These are phyloP conservation scores for Patella pellucida DNA, from an alignment of 2,888 invertebrate species.

Conservation along the genomic window DNA sequence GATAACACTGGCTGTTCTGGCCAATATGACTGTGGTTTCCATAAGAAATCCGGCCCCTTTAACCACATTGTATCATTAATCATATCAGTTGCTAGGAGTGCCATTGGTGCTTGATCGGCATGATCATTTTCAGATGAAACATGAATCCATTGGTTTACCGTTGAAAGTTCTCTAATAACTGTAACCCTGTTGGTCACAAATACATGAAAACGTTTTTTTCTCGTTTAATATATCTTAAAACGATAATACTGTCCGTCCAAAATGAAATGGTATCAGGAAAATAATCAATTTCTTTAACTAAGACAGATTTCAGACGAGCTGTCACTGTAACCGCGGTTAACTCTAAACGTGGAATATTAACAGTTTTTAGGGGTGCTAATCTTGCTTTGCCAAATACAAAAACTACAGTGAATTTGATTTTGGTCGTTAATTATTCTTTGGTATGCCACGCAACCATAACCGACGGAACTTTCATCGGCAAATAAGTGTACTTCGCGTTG, in stretches of 20 bases:
- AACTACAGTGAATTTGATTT: not conserved
- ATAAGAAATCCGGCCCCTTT: constrained; percentile 1
- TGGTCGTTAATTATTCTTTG: constrained; percentile 10
- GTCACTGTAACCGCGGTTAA: constrained; percentile 29
- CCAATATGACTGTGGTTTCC: not conserved
- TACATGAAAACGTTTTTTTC: constrained; percentile 12
- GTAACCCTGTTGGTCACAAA: constrained; percentile 14
- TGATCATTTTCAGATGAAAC: constrained; percentile 4
- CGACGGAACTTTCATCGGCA: constrained; percentile 16
- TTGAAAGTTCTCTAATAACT: constrained; percentile 5
- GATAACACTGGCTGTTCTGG: not conserved
- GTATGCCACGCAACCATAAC: constrained; percentile 15
- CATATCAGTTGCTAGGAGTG: constrained; percentile 1
- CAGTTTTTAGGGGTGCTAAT: constrained; percentile 28
- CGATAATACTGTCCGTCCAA: not conserved
- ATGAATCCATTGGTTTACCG: not conserved
- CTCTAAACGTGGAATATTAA: constrained; percentile 35
- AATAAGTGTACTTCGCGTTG: constrained; percentile 20
- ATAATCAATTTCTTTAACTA: not conserved
- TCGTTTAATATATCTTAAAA: constrained; percentile 12
- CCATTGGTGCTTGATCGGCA: constrained; percentile 22
- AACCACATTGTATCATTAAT: not conserved
- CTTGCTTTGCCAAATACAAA: constrained; percentile 29
- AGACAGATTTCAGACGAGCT: constrained; percentile 8
- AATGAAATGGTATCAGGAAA: not conserved